A percentile compares a stretch with the other conserved stretches of the same genome.
These are phyloP conservation scores for Proales similis DNA, from an alignment of 1,140 invertebrate species.

Conservation along the genomic window DNA sequence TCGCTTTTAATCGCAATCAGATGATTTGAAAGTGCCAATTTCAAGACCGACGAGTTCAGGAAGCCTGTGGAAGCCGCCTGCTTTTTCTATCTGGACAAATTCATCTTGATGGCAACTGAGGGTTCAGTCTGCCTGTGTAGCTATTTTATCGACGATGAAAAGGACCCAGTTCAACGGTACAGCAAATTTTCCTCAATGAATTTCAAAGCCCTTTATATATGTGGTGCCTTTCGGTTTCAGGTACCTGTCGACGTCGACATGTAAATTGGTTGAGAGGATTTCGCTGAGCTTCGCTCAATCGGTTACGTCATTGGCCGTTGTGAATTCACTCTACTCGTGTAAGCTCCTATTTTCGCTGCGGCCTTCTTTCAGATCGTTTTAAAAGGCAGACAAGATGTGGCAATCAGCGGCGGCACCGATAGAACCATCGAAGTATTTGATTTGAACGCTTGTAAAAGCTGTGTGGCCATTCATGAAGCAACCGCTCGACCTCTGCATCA, in stretches of 20 bases:
- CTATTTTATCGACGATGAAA: constrained; percentile 47
- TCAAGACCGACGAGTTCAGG: constrained; percentile 42
- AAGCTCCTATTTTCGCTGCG: constrained; percentile 40
- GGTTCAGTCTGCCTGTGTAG: constrained; percentile 50
- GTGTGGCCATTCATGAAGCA: constrained; percentile 43
- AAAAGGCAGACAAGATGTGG: constrained; percentile 44
- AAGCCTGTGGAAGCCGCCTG: constrained; percentile 47
- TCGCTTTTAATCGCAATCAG: background rate
- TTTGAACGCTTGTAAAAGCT: constrained; percentile 47
- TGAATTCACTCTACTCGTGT: constrained; percentile 53
- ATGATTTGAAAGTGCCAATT: background rate
- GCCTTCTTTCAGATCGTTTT: constrained; percentile 26
- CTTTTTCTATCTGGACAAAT: constrained; percentile 55
- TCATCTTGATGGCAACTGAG: constrained; percentile 48
- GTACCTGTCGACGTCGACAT: constrained; percentile 45
- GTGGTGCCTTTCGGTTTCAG: constrained; percentile 39
- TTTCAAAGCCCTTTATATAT: background rate
- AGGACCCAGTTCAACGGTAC: constrained; percentile 50
- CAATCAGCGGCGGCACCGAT: constrained; percentile 49
- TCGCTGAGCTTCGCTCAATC: constrained; percentile 43
- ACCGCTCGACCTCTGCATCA: constrained; percentile 47
- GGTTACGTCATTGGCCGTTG: constrained; percentile 46
- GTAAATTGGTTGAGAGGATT: constrained; percentile 47
- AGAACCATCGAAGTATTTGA: constrained; percentile 50
- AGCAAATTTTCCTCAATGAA: background rate